Evolutionary conservation across 2,797 vertebrate species (phyloP).

Genomic region (Pangasius djambal): DNA sequence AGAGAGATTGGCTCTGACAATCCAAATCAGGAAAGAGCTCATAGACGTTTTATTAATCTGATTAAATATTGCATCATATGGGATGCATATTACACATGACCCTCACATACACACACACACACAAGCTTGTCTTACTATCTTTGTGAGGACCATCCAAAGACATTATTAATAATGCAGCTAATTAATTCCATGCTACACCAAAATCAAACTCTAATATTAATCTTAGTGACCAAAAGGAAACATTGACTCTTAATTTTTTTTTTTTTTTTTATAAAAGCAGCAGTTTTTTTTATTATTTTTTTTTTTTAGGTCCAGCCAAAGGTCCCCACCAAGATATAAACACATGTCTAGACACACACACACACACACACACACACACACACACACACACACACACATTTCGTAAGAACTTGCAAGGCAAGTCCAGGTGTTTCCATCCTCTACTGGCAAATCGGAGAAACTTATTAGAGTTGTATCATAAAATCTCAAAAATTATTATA

Average conservation of each 20-base stretch:
- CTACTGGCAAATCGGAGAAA: neutral
- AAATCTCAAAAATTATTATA: neutral
- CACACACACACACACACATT: neutral
- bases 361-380: conserved; percentile 10
- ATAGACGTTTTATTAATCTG: neutral
- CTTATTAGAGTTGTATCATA: neutral
- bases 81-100: conserved; percentile 4
- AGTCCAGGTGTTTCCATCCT: conserved; percentile 28
- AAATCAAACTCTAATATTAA: too few relatives aligned
- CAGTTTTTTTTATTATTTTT: neutral
- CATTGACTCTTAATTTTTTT: neutral
- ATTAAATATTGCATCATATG: conserved; percentile 10
- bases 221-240: neutral
- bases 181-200: too few relatives aligned
- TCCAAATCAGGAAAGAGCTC: neutral
- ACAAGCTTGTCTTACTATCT: neutral
- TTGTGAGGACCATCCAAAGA: neutral
- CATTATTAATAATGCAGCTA: too few relatives aligned
- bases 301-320: neutral
- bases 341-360: neutral
- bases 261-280: neutral
- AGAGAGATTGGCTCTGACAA: neutral
- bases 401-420: neutral
- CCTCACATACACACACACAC: neutral
- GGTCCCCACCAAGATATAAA: neutral